These are phyloP conservation scores for Cactoblastis cactorum DNA, from an alignment of 2,888 invertebrate species.

Conservation along the genomic window DNA sequence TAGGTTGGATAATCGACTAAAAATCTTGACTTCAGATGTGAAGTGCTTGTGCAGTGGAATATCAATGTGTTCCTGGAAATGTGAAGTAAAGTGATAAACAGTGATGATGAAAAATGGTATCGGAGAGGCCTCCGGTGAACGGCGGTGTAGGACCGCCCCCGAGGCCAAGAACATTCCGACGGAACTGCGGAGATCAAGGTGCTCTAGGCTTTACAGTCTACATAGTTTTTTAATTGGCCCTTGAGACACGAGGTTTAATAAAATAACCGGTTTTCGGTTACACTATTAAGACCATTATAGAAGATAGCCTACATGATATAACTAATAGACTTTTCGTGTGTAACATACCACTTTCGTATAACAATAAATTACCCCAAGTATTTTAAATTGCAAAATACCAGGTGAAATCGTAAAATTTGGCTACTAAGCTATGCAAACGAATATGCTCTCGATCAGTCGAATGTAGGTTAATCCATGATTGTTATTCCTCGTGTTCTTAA, in stretches of 20 bases:
- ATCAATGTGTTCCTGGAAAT: constrained; percentile 17
- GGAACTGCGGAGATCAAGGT: constrained; percentile 81
- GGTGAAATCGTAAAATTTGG: background rate
- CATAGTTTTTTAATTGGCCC: constrained; percentile 6
- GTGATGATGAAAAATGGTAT: constrained; percentile 71
- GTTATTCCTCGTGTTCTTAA: constrained; percentile 2
- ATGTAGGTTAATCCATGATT: constrained; percentile 2
- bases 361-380: constrained; percentile 4
- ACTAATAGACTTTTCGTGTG: background rate
- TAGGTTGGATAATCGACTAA: constrained; percentile 6
- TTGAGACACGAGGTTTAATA: background rate
- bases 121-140: constrained; percentile 64
- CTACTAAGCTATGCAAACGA: background rate
- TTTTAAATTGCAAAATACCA: background rate
- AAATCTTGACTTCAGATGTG: constrained; percentile 16
- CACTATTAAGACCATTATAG: background rate
- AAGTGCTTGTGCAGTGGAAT: constrained; percentile 33
- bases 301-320: background rate
- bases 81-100: constrained; percentile 45
- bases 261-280: constrained; percentile 6
- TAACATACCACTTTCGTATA: constrained; percentile 5
- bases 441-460: background rate
- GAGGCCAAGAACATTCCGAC: constrained; percentile 73
- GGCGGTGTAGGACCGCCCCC: constrained; percentile 63
- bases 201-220: constrained; percentile 37